Conservation (phyloP, 2,113 vertebrate species). For the Corydoras maculifer region DNA sequence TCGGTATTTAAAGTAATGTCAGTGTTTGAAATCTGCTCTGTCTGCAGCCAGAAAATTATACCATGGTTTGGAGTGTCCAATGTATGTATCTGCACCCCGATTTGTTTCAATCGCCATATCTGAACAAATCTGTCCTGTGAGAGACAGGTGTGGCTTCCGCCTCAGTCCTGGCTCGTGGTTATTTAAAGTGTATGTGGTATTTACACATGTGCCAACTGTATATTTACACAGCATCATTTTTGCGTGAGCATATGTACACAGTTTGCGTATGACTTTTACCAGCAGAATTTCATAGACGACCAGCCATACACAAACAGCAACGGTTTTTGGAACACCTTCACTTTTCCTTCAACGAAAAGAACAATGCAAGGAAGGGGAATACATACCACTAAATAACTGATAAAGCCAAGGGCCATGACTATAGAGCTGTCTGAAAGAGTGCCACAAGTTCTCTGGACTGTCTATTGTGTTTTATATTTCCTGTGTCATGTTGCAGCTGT, state of each 20-base stretch:
- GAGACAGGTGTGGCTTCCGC: conserved; percentile 5
- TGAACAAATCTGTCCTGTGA: neutral
- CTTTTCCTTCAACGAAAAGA: conserved; percentile 14
- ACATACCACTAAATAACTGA: conserved; percentile 4
- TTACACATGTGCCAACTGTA: conserved; percentile 42
- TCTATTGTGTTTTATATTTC: conserved; percentile 44
- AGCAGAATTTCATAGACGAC: conserved; percentile 4
- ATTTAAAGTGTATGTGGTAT: conserved; percentile 40
- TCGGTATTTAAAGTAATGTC: no score
- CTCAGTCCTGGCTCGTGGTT: conserved; percentile 4
- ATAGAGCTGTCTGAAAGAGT: conserved; percentile 13
- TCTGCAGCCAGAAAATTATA: no score
- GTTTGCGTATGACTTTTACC: conserved; percentile 17
- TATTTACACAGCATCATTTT: conserved; percentile 14
- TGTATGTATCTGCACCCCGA: neutral
- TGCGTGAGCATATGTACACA: conserved; percentile 16
- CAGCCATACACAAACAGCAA: conserved; percentile 8
- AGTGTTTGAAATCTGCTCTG: no score
- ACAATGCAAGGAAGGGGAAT: conserved; percentile 8
- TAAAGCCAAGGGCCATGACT: conserved; percentile 33
- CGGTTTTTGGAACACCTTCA: conserved; percentile 12
- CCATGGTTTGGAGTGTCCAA: no score
- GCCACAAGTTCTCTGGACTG: conserved; percentile 30
- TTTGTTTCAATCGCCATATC: neutral
- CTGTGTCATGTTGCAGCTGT: conserved; percentile 58